Evolutionary conservation across 2,888 invertebrate species (phyloP).

Genomic region (Nomada flava): DNA sequence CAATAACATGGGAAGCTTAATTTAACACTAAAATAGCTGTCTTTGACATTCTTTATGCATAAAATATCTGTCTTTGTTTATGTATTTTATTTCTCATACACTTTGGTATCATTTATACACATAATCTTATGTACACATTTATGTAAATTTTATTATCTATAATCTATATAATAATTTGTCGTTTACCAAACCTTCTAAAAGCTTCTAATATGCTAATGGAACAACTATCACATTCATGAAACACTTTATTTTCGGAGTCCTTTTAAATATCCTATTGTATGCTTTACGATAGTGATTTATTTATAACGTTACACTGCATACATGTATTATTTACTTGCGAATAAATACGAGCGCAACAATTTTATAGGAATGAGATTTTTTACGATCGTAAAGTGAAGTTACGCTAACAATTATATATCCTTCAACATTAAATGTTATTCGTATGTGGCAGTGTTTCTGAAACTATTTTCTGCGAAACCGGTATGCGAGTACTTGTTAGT

Average conservation of each 20-base stretch:
- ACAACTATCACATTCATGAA: slow-evolving; percentile 82
- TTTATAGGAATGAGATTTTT: slow-evolving; percentile 51
- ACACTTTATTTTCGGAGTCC: slow-evolving; percentile 51
- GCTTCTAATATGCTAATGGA: slow-evolving; percentile 77
- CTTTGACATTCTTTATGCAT: slow-evolving; percentile 69
- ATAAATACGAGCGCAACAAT: slow-evolving; percentile 53
- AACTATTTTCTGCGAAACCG: slow-evolving; percentile 51
- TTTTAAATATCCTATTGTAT: slow-evolving; percentile 41
- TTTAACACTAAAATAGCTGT: slow-evolving; percentile 77
- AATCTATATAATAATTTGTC: slow-evolving; percentile 50
- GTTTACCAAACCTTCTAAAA: slow-evolving; percentile 77
- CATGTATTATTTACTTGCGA: slow-evolving; percentile 15
- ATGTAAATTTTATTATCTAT: slow-evolving; percentile 44
- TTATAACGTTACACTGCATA: slow-evolving; percentile 29
- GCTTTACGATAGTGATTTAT: slow-evolving; percentile 40
- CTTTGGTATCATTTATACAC: slow-evolving; percentile 77
- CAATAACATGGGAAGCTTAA: slow-evolving; percentile 78
- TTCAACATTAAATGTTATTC: slow-evolving; percentile 32
- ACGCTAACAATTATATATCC: slow-evolving; percentile 33
- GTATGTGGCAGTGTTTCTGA: slow-evolving; percentile 53
- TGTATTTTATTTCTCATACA: slow-evolving; percentile 69
- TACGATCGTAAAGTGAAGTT: slow-evolving; percentile 25
- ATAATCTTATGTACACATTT: slow-evolving; percentile 63
- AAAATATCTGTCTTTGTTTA: slow-evolving; percentile 75
- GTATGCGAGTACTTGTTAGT: neutral